A percentile compares a stretch with the other conserved stretches of the same genome.
These are phyloP conservation scores for Nesogale talazaci DNA, from an alignment of 2,113 vertebrate genomes.

Conservation along the genomic window DNA sequence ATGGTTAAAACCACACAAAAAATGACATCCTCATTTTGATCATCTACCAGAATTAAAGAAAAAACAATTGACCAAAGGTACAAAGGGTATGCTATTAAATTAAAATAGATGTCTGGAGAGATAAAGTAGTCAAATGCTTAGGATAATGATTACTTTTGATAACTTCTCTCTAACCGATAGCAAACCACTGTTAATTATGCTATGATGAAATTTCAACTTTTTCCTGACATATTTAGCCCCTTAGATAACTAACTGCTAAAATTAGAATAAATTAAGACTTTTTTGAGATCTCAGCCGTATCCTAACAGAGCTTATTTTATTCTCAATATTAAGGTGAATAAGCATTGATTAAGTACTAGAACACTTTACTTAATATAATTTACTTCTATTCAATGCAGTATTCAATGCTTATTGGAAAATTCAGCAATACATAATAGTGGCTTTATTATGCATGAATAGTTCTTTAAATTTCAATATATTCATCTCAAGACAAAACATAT, in stretches of 20 bases:
- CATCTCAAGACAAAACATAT: background rate
- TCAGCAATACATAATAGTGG: too few relatives aligned
- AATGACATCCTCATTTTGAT: background rate
- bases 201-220: background rate
- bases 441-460: too few relatives aligned
- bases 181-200: background rate
- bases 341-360: background rate
- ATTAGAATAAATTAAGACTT: background rate
- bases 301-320: background rate
- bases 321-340: background rate
- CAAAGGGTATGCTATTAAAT: too few relatives aligned
- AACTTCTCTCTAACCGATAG: background rate
- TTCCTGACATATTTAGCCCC: background rate
- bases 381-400: background rate
- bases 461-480: background rate
- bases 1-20: background rate
- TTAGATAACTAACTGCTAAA: background rate
- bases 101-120: background rate
- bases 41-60: background rate
- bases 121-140: background rate
- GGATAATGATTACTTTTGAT: background rate
- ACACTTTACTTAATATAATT: background rate
- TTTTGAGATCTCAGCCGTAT: accelerated
- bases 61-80: background rate
- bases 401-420: background rate